Base-by-base conservation (phyloP, 2,113 vertebrate species). In the Pheucticus melanocephalus region DNA sequence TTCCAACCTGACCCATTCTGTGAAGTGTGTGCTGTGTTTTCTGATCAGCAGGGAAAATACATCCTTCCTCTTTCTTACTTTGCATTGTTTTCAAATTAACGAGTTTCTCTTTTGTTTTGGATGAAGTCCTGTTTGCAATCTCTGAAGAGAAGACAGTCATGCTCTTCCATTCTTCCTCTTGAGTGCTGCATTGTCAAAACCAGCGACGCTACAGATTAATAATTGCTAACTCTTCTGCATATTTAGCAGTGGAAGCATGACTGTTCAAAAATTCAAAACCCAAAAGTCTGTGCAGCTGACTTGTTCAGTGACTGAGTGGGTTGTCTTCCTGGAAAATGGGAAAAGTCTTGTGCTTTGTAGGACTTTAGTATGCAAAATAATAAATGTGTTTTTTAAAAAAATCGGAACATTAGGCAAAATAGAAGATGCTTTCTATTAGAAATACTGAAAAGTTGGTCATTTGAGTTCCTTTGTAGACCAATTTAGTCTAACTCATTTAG, bases 51-150 rank as follows among this genome's bases (percentile, higher is more conserved):
- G 27, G 51, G 35, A 12, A 82, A 70, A 45, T 8, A 4, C 0
- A 0, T 47, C 12, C 31, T 64, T 75, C 65, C 28, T 60, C 60
- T n/a, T 75, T 33, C 39, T 70, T 50, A 8, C 8, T 50, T 77
- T 42, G 7, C 10, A 1, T 35, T 63, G 15, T 59, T 94, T 82
- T 72, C 37, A 83, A 42, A 28, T 84, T 35, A 77, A 33, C 10
- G 6, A 1, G 37, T 86, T 78, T 88, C 45, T 48, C 22, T 65
- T 68, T 47, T n/a, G 5, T 56, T 83, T 85, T 80, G 30, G 22
- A 21, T 6, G 1, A 72, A 17, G 27, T 69, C 39, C 44, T 3
- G 1, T 5, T 65, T 73, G 53, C 0, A 0, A 0, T 64, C 33
- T 89, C 51, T 82, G 60, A 75, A 86, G 42, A 69, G 37, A 69